Evolutionary conservation across 2,797 vertebrate species (phyloP), one percentile per base, ranked within the genome.

Genomic region (Siniperca undulata): DNA sequence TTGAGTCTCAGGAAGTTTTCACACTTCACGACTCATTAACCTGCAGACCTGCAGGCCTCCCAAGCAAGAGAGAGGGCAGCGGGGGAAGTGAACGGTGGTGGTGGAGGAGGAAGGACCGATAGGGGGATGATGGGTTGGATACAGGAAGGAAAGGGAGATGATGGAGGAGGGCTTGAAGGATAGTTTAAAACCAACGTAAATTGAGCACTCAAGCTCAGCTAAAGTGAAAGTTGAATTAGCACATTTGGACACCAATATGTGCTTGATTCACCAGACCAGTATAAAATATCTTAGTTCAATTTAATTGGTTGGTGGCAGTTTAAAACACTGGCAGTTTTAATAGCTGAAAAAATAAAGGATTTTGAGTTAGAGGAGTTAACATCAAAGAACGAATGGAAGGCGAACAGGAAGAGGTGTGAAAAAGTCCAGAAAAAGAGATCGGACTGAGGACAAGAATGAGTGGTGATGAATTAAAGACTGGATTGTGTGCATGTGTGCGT

Each of bases 11-110:
- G 97, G 97, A 98, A 97, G 97, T 97, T 97, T 97, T 97, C 97
- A 97, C 97, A 97, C 97, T 97, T 97, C 96, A 97, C 95, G 96
- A 97, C 96, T 97, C 97, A 97, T 98, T 98, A 97, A 97, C 91
- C 92, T 83, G 80, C 85, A 92, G 91, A 90, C 87, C 90, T 86
- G 83, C 83, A 77, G 86, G 90, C 88, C 87, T 87, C 86, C 81
- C 84, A 30, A 77, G 86, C 81, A 85, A 83, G 81, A 88, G 73
- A 81, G 77, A 81, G 85, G 80, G 68, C 71, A 75, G 78, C 24
- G n/a, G 73, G 84, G 78, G 78, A 34, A 62, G 85, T 46, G 68
- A 64, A 19, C 7, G 40, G 70, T 3, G 34, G 69, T 70, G 70
- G 61, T 55, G 70, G 62, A 30, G 80, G 70, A 60, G 48, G 78